Base-by-base conservation (phyloP, 2,888 invertebrate species). In the Stratiomys singularior region DNA sequence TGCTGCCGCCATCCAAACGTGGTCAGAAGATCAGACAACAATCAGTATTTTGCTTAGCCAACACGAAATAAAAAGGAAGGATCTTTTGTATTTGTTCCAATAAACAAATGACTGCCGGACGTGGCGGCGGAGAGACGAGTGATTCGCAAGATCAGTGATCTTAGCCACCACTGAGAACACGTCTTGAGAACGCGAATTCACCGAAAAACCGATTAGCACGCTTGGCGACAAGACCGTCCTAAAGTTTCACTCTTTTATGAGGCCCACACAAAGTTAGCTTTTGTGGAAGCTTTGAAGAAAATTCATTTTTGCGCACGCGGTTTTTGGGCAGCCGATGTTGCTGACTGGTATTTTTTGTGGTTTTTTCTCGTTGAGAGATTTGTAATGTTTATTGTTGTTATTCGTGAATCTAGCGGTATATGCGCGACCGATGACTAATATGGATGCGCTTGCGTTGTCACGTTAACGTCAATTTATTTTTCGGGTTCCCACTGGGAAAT, bases 61-160 rank as follows among this genome's bases (percentile, higher is more conserved):
- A 60, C 4, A 21, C 21, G 37, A 60, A 60, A 21, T 60, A 25
- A 60, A 60, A 60, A 60, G 15, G 52, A 37, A 3, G 37, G 9
- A 37, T 37, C 37, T 37, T 37, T 37, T 52, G 52, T 18, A 18
- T 13, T 18, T 13, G 3, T 52, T 52, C 18, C 15, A 9, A 2
- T 15, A 13, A 52, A 52, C 18, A 18, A 44, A 44, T 44, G 15
- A n/a, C 18, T 2, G 52, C 15, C 52, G 52, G 18, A 37, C 37
- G 4, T 9, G 7, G 18, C 18, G 52, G 18, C 18, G 52, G 52
- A 5, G 15, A 13, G n/a, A 52, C 52, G 52, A 52, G 52, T 52
- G 27, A 27, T 63, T 27, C 15, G 27, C 44, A 37, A 66, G 66
- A 66, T 66, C 66, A 66, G 66, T 66, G 66, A 66, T 66, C 66